Base-by-base conservation (phyloP, 2,888 invertebrate species). In the Ariolimax columbianus region DNA sequence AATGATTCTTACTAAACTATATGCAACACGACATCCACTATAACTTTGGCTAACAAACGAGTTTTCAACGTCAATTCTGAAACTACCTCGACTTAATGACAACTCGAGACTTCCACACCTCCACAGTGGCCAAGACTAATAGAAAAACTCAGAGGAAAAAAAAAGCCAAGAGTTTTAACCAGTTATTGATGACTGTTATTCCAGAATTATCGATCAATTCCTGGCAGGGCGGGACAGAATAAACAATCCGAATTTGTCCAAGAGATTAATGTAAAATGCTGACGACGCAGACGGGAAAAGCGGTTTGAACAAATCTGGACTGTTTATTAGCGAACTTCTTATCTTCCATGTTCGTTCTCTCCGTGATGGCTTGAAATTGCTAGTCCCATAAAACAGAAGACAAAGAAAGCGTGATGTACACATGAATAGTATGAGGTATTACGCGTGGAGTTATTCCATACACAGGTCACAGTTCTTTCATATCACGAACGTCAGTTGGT, bases 171-270 rank as follows among this genome's bases (percentile, higher is more conserved):
- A n/a, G 30, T 47, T 38, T 77, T n/a, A 55, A 77, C 38, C 38
- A 78, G 38, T n/a, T 59, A 63, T 63, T 40, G 77, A 78, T 63
- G 33, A 77, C 36, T 77, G 51, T 59, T 63, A 78, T 40, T 59
- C 38, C 59, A 78, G 36, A 59, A 78, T 40, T 78, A 78, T 78
- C 77, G 77, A 78, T 78, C 77, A 23, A 59, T 40, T 36, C 59
- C 26, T 40, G 77, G 59, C 63, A 38, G 59, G 19, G n/a, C 38
- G 55, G n/a, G 6, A 30, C 30, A 63, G 47, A 78, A 78, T 38
- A 78, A 78, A 78, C 40, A 78, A 47, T 11, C 38, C 59, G 33
- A 26, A 59, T 59, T 33, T 30, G 43, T n/a, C 43, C 14, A 43
- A n/a, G 14, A n/a, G 30, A 73, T 26, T n/a, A 40, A 43, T n/a